These are phyloP conservation scores for Coelogynopora nodosa DNA, from an alignment of 2,888 invertebrate species.

Conservation along the genomic window DNA sequence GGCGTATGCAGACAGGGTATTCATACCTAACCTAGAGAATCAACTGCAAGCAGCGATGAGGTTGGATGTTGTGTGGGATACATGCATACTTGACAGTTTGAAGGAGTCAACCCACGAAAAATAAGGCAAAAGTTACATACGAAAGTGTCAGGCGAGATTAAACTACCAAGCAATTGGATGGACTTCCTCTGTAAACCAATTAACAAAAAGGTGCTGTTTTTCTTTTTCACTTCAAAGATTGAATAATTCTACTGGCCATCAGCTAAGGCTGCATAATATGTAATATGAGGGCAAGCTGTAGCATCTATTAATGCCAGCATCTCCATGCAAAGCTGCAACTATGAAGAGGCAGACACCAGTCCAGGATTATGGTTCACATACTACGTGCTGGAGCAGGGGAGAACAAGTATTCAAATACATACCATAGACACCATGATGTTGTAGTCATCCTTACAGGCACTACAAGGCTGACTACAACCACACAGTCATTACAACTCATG, in stretches of 20 bases:
- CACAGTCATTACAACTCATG: no score
- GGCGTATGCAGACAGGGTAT: background rate
- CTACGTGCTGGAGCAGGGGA: slow-evolving; percentile 18
- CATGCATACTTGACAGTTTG: no score
- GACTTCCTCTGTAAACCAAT: background rate
- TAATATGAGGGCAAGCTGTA: slow-evolving; percentile 38
- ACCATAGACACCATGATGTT: slow-evolving; percentile 29
- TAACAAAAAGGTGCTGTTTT: slow-evolving; percentile 16
- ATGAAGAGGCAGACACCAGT: slow-evolving; percentile 42
- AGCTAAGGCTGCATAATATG: slow-evolving; percentile 11
- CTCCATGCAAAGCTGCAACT: slow-evolving; percentile 35
- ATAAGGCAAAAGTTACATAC: background rate
- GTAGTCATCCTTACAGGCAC: slow-evolving; percentile 32
- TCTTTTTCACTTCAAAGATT: slow-evolving; percentile 4
- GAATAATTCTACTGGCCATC: slow-evolving; percentile 18
- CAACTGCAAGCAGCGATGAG: background rate
- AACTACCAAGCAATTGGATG: slow-evolving; percentile 1
- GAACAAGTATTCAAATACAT: slow-evolving; percentile 11
- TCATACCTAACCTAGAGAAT: slow-evolving; percentile 22
- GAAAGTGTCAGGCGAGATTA: slow-evolving; percentile 6
- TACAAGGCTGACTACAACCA: background rate
- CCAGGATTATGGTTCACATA: slow-evolving; percentile 42
- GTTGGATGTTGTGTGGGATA: slow-evolving; percentile 22
- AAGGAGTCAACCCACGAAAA: slow-evolving; percentile 1
- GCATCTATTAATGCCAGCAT: slow-evolving; percentile 22